phyloP scores from a whole-genome alignment of 2,888 invertebrate species.

The Cantharis flavilabris region DNA sequence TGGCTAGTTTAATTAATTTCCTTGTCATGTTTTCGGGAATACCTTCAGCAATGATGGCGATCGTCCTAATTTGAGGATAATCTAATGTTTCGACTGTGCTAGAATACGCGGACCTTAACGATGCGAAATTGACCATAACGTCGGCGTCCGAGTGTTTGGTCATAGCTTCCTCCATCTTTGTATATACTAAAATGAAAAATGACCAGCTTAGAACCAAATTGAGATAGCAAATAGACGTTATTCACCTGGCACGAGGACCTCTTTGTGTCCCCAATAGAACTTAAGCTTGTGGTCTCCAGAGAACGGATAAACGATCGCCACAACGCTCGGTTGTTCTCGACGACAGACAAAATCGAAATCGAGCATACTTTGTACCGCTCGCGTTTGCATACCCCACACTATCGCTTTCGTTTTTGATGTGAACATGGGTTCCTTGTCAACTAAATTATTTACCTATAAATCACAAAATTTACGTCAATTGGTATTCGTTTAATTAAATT shows the following conservation, averaged over 20 bases:
- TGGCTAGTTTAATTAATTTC: slow-evolving; percentile 83
- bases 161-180: slow-evolving; percentile 96
- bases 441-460: slow-evolving; percentile 43
- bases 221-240: neutral
- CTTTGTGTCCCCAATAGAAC: slow-evolving; percentile 99
- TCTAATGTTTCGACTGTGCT: slow-evolving; percentile 93
- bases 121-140: slow-evolving; percentile 96
- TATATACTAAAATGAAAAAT: slow-evolving; percentile 68
- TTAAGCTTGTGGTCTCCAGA: slow-evolving; percentile 99
- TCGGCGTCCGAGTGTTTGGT: slow-evolving; percentile 92
- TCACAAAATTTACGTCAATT: neutral
- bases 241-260: slow-evolving; percentile 65
- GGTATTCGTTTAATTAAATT: neutral
- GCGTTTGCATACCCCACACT: slow-evolving; percentile 98
- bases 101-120: slow-evolving; percentile 95
- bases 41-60: slow-evolving; percentile 99
- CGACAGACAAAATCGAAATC: slow-evolving; percentile 96
- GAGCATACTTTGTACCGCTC: slow-evolving; percentile 95
- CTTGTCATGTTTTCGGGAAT: slow-evolving; percentile 99
- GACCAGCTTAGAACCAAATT: neutral
- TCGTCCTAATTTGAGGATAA: slow-evolving; percentile 91
- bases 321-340: slow-evolving; percentile 86
- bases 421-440: slow-evolving; percentile 65
- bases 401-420: slow-evolving; percentile 87
- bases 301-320: slow-evolving; percentile 97